phyloP scores from a whole-genome alignment of 92 coral and sea anemone species.

The Porites divaricata region DNA sequence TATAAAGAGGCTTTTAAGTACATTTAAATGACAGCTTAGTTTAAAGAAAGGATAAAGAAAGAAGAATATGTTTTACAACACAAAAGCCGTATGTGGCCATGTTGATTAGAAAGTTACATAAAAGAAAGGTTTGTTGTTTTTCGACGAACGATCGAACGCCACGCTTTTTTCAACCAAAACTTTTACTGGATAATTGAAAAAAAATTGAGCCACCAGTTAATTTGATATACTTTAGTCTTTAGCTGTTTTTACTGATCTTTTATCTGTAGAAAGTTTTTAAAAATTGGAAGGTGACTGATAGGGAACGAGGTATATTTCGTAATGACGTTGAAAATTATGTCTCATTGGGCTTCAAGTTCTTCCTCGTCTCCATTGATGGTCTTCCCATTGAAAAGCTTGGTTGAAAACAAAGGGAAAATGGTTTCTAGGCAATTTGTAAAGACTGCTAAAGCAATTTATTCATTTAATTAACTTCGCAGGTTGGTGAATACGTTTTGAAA shows the following conservation, averaged over 20 bases:
- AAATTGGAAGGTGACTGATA: constrained; percentile 2
- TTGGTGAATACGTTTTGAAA: constrained; percentile 52
- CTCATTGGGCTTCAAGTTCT: background rate
- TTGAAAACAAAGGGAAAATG: constrained; percentile 34
- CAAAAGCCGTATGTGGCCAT: constrained; percentile 23
- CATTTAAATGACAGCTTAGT: constrained; percentile 9
- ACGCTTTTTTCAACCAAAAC: constrained; percentile 25
- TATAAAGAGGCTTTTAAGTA: constrained; percentile 16
- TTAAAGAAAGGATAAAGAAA: background rate
- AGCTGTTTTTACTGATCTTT: constrained; percentile 3
- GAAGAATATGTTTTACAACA: constrained; percentile 27
- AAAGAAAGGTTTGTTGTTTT: constrained; percentile 22
- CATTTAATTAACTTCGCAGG: constrained; percentile 40
- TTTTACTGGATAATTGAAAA: background rate
- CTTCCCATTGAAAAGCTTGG: constrained; percentile 11
- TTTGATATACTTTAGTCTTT: constrained; percentile 1
- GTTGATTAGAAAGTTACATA: constrained; percentile 8
- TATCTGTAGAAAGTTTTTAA: background rate
- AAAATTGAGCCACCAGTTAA: constrained; percentile 13
- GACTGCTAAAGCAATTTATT: constrained; percentile 40
- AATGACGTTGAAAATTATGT: constrained; percentile 28
- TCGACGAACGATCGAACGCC: constrained; percentile 15
- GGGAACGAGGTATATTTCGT: constrained; percentile 24
- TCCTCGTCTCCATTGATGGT: constrained; percentile 5
- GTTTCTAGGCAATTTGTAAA: constrained; percentile 46